Percentiles rank a stretch among this genome's conserved stretches.
Conservation (phyloP, 2,888 invertebrate genomes). For the Steinernema carpocapsae region DNA sequence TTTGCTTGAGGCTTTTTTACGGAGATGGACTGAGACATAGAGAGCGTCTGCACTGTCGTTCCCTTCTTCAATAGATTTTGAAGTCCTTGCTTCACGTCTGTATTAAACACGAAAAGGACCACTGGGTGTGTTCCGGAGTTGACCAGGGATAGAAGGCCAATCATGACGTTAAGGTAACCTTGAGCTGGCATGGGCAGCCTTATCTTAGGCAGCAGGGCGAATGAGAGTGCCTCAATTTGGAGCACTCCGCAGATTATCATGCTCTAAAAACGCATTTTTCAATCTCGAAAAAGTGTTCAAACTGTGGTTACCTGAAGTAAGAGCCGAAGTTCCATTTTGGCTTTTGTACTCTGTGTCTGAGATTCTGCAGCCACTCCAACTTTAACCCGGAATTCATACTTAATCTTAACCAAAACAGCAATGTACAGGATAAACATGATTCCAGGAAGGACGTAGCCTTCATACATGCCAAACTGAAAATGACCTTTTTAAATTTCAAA, state of each 20-base stretch:
- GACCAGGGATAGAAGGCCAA: background rate
- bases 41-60: background rate
- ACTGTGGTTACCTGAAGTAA: background rate
- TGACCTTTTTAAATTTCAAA: background rate
- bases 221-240: background rate
- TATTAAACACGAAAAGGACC: conserved; percentile 14
- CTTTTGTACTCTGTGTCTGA: background rate
- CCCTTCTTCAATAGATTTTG: background rate
- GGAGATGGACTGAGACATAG: background rate
- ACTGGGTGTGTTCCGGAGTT: background rate
- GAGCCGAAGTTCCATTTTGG: background rate
- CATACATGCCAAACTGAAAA: conserved; percentile 18
- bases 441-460: background rate
- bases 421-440: conserved; percentile 13
- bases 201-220: background rate
- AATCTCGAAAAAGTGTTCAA: background rate
- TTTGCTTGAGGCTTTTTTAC: too few species aligned
- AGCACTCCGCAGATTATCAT: conserved; percentile 9
- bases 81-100: background rate
- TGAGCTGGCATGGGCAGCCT: background rate
- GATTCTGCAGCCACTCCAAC: too few species aligned
- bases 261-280: background rate
- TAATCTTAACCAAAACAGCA: background rate
- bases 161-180: background rate
- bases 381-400: background rate